These are phyloP conservation scores for Andrena camellia DNA, from an alignment of 2,888 invertebrate species.

Conservation along the genomic window DNA sequence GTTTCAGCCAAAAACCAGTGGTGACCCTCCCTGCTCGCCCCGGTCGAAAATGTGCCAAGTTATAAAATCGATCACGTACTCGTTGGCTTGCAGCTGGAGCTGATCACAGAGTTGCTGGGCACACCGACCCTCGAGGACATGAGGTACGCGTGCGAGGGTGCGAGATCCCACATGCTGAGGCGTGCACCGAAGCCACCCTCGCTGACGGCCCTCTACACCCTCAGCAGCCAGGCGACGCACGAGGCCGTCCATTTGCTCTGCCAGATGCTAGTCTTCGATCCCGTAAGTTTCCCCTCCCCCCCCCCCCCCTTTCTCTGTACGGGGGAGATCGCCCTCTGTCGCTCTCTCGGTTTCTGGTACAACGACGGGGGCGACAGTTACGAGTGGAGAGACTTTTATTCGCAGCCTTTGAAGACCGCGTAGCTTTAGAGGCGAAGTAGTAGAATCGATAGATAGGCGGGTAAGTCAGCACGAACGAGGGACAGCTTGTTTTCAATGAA, in stretches of 20 bases:
- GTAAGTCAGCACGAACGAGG: background rate
- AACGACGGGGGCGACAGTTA: background rate
- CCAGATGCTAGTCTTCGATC: slow-evolving; percentile 99
- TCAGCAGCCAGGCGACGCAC: slow-evolving; percentile 97
- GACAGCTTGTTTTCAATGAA: background rate
- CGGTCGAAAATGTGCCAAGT: background rate
- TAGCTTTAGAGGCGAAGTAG: background rate
- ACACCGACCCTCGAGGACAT: slow-evolving; percentile 98
- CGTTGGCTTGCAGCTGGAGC: slow-evolving; percentile 90
- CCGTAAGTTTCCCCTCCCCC: slow-evolving; percentile 91
- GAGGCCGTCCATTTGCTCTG: slow-evolving; percentile 98
- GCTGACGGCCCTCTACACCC: slow-evolving; percentile 95
- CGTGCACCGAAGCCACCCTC: slow-evolving; percentile 95
- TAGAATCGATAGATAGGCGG: background rate
- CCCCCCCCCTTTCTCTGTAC: background rate
- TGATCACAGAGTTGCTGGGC: slow-evolving; percentile 98
- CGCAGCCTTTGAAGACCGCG: background rate
- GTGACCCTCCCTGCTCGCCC: too few species aligned
- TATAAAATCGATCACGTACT: slow-evolving; percentile 32
- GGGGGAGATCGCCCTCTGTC: background rate
- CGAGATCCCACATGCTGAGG: slow-evolving; percentile 95
- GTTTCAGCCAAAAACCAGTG: background rate
- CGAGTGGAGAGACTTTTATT: slow-evolving; percentile 5
- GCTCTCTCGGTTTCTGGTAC: slow-evolving; percentile 1
- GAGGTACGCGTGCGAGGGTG: slow-evolving; percentile 98